phyloP scores from a whole-genome alignment of 1,140 invertebrate genomes.

The Drosophila pectinifera region DNA sequence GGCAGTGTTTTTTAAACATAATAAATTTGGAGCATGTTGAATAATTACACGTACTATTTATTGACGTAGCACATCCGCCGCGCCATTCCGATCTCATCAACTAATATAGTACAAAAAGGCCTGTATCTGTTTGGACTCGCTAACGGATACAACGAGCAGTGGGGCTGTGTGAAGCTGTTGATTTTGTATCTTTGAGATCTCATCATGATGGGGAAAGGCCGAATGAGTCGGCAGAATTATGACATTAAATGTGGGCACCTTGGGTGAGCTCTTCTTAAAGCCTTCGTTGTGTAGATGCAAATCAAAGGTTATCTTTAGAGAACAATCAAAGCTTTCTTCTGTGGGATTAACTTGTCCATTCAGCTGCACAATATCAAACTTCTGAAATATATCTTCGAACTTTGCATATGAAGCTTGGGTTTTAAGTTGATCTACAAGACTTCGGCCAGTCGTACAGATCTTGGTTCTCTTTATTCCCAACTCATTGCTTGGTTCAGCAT shows the following conservation, averaged over 20 bases:
- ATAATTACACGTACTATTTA: constrained; percentile 43
- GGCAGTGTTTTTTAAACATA: constrained; percentile 11
- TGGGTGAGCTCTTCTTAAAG: constrained; percentile 65
- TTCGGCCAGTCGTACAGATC: not conserved
- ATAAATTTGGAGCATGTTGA: constrained; percentile 9
- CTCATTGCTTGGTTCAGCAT: not conserved
- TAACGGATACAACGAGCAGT: constrained; percentile 71
- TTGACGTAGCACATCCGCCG: constrained; percentile 21
- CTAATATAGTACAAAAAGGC: constrained; percentile 81
- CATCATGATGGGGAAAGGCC: constrained; percentile 63
- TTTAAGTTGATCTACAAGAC: constrained; percentile 61
- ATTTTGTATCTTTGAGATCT: constrained; percentile 54
- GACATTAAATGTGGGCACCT: constrained; percentile 63
- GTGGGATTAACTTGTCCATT: not conserved
- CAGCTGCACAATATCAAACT: constrained; percentile 70
- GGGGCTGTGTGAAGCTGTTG: constrained; percentile 46
- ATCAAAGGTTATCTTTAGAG: constrained; percentile 71
- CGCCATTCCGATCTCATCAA: constrained; percentile 37
- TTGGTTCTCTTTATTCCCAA: constrained; percentile 24
- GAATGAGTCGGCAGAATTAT: constrained; percentile 54
- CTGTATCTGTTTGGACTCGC: constrained; percentile 83
- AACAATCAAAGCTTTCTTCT: not conserved
- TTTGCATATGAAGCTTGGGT: constrained; percentile 43
- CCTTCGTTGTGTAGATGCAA: constrained; percentile 75
- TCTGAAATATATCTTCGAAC: constrained; percentile 61